Base-by-base conservation (phyloP, 1,140 invertebrate genomes). In the Bombus fervidus region DNA sequence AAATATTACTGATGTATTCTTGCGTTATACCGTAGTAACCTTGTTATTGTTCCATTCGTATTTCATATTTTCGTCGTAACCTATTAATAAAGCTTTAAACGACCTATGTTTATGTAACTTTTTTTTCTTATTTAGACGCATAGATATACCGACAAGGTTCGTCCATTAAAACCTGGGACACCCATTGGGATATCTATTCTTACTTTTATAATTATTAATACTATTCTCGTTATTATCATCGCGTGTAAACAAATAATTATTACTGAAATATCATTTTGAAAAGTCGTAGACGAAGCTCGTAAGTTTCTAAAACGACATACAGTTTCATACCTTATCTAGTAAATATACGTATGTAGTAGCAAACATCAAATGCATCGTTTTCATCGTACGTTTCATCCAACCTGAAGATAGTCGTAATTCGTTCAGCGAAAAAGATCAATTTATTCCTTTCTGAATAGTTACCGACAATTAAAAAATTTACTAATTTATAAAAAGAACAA, bases 251-350 rank as follows among this genome's bases (percentile, higher is more conserved):
- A 15, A 71, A 15, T 28, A 75, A 75, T 57, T 12, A 53, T 53
- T 6, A 37, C 43, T 31, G 18, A 74, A 25, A 13, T 1, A 13
- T 75, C 25, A 53, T 62, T 62, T 37, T n/a, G 31, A 62, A 22
- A 62, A 59, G 34, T 18, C n/a, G 18, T 13, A 47, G 3, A 22
- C 0, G 5, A 18, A 8, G 5, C 5, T 22, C 2, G 18, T 4
- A n/a, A 62, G 1, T 62, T n/a, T 62, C 28, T 74, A 41, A n/a
- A 25, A 10, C 13, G 10, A 41, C 12, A n/a, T 41, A 9, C 28
- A 59, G 34, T 57, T 71, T 41, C 10, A 15, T 43, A 72, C 41
- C 37, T 81, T 72, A 59, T 81, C 43, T 72, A 72, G 5, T 43
- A 59, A 47, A 72, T 12, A 22, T 41, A 31, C 13, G 2, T 18